A percentile compares a stretch with the other conserved stretches of the same genome.
phyloP scores from a whole-genome alignment of 2,888 invertebrate species.

The Lycophotia porphyrea region DNA sequence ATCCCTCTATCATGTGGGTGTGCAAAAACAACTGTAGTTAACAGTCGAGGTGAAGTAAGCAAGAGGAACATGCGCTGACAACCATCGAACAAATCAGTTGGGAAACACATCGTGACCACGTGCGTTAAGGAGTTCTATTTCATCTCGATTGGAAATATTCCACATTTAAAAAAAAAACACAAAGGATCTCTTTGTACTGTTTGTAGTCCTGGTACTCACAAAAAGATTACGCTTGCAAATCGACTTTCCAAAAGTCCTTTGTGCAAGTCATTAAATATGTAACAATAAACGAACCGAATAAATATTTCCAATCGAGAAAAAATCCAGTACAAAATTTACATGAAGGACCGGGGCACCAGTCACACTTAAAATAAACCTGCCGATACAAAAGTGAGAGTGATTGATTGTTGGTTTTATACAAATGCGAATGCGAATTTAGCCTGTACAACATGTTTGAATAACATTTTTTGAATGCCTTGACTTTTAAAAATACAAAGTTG shows the following conservation, averaged over 20 bases:
- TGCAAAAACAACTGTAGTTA: slow-evolving; percentile 63
- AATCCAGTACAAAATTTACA: slow-evolving; percentile 63
- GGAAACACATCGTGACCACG: slow-evolving; percentile 65
- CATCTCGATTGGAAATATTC: slow-evolving; percentile 60
- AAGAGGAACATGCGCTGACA: slow-evolving; percentile 89
- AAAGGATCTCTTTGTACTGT: slow-evolving; percentile 24
- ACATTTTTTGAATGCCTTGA: slow-evolving; percentile 14
- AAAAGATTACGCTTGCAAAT: slow-evolving; percentile 50
- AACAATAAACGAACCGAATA: slow-evolving; percentile 58
- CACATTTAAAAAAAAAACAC: slow-evolving; percentile 3
- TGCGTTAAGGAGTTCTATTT: slow-evolving; percentile 58
- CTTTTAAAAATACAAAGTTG: slow-evolving; percentile 25
- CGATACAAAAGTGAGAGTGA: slow-evolving; percentile 53
- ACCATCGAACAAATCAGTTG: slow-evolving; percentile 79
- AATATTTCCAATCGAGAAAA: slow-evolving; percentile 62
- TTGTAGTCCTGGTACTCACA: slow-evolving; percentile 33
- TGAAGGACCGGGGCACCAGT: slow-evolving; percentile 62
- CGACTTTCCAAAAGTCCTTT: slow-evolving; percentile 38
- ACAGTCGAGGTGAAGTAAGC: slow-evolving; percentile 77
- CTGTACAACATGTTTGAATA: slow-evolving; percentile 55
- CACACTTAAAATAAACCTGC: slow-evolving; percentile 65
- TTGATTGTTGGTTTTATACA: slow-evolving; percentile 62
- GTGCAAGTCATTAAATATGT: slow-evolving; percentile 48
- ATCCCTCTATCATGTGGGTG: slow-evolving; percentile 57
- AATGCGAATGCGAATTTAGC: slow-evolving; percentile 45